Base-by-base conservation (phyloP, 2,888 invertebrate species). In the Andrena praecox region DNA sequence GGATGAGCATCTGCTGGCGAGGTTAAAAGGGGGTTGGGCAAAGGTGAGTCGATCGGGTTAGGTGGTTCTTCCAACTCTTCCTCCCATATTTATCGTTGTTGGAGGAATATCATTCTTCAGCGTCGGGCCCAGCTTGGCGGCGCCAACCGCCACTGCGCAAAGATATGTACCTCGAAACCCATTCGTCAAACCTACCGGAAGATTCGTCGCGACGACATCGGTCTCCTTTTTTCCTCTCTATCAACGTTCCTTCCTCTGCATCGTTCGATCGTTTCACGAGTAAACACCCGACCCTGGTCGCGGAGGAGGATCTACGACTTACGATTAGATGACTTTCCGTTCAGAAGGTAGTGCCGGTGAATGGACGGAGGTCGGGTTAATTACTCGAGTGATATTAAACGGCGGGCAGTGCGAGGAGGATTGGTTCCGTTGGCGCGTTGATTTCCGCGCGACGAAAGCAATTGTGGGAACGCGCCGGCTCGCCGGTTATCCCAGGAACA, bases 171-270 rank as follows among this genome's bases (percentile, higher is more conserved):
- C 82, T 80, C 80, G 79, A 72, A 71, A 82, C 80, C 87, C 85
- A 91, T 90, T 87, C 89, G 91, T 91, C 90, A 90, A 91, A 91
- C 84, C 78, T 85, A 77, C 82, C 85, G 89, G 80, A 85, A 89
- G 89, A 79, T 90, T 89, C 89, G 88, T 86, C 89, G 87, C 80
- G 71, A 66, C 67, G 66, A 77, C 66, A 52, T 63, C 31, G 33
- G 8, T 10, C 16, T 29, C 56, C 67, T 82, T 88, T 72, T 77
- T 20, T 8, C 8, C 20, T 50, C 20, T 20, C 52, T 56, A 60
- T 50, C 35, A 5, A 31, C 7, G 16, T 64, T 66, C 27, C 78
- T 62, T 35, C 5, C 54, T 7, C 12, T 62, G 20, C 60, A 12
- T 29, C 66, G 27, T 35, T 72, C 73, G 50, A 16, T 67, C 62